Conservation (phyloP, 2,888 invertebrate species). For the Caenorhabditis drosophilae region DNA sequence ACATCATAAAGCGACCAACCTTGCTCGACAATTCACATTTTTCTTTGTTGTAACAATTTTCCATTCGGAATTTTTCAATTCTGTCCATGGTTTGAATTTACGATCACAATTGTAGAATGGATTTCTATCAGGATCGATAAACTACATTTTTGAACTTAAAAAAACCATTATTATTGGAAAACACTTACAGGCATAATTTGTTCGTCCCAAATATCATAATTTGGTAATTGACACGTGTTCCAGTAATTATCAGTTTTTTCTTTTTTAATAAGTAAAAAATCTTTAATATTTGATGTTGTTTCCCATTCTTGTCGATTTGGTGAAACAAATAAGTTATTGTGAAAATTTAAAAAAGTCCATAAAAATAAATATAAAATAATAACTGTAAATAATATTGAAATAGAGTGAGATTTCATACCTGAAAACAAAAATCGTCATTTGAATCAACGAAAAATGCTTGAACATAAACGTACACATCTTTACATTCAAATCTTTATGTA, state of each 20-base stretch:
- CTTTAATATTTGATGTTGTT: no score
- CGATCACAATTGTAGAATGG: slow-evolving; percentile 21
- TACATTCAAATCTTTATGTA: no score
- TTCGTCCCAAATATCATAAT: slow-evolving; percentile 44
- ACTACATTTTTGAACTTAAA: slow-evolving; percentile 10
- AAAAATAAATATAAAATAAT: no score
- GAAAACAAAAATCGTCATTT: no score
- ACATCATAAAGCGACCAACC: slow-evolving; percentile 9
- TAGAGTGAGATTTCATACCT: no score
- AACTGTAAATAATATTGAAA: no score
- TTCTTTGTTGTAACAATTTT: neutral
- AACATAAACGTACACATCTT: no score
- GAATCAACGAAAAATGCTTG: no score
- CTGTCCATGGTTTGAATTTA: slow-evolving; percentile 17
- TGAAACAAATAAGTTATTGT: no score
- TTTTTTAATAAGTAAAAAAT: no score
- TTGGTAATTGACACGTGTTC: slow-evolving; percentile 34
- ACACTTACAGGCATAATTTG: slow-evolving; percentile 24
- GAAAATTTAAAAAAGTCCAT: no score
- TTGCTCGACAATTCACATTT: slow-evolving; percentile 16
- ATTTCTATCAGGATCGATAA: slow-evolving; percentile 16
- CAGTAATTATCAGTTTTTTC: slow-evolving; percentile 8
- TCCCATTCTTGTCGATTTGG: no score
- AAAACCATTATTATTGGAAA: neutral
- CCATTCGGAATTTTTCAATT: slow-evolving; percentile 18